Percentiles rank a stretch among this genome's conserved stretches.
phyloP scores from a whole-genome alignment of 2,113 vertebrate species.

The Eonycteris spelaea region DNA sequence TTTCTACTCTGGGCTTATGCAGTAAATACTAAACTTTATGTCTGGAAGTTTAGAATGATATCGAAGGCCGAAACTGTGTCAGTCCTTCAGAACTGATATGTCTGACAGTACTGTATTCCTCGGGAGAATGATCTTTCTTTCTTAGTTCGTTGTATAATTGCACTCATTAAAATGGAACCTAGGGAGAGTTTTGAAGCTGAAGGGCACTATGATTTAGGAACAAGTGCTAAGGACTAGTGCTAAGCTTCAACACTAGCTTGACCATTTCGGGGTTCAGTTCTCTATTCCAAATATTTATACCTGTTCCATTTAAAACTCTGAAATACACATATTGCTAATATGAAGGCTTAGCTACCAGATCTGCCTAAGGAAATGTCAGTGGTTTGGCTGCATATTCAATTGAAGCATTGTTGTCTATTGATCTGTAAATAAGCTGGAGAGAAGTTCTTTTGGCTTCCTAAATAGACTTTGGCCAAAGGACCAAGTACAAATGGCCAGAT shows the following conservation, averaged over 20 bases:
- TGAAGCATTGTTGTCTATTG: neutral
- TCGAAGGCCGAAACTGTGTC: neutral
- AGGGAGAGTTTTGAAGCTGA: neutral
- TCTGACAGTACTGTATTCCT: neutral
- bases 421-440: neutral
- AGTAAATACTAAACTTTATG: constrained; percentile 29
- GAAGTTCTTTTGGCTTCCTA: constrained; percentile 28
- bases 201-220: neutral
- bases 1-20: constrained; percentile 21
- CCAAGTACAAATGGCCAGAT: neutral
- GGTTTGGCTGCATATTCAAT: neutral
- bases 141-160: neutral
- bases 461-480: neutral
- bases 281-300: neutral
- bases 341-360: neutral
- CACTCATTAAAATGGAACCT: neutral
- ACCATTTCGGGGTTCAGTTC: constrained; percentile 6
- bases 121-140: neutral
- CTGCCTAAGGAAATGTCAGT: neutral
- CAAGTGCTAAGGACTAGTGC: neutral
- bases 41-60: constrained; percentile 33
- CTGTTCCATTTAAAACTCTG: neutral
- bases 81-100: constrained; percentile 45
- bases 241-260: neutral
- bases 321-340: neutral